These are phyloP conservation scores for Auanema sp. DNA, from an alignment of 2,888 invertebrate species.

Conservation along the genomic window DNA sequence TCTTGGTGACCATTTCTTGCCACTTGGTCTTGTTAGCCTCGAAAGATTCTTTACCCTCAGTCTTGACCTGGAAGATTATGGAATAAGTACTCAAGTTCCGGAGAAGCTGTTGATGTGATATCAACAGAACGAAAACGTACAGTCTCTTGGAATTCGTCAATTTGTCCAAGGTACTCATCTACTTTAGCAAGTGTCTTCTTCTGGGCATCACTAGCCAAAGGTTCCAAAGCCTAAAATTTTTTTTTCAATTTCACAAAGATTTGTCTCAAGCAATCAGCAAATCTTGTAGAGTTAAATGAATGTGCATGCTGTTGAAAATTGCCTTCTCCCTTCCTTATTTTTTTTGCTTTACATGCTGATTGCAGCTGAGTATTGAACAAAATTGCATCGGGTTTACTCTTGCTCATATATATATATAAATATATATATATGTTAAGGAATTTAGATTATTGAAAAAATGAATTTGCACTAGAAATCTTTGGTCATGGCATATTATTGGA, in stretches of 20 bases:
- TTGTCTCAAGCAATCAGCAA: background rate
- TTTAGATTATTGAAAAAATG: too few relatives aligned
- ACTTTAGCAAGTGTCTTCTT: conserved; percentile 46
- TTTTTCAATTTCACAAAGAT: background rate
- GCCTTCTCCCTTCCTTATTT: too few relatives aligned
- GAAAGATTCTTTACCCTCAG: conserved; percentile 41
- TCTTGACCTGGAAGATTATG: conserved; percentile 37
- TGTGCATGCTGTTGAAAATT: too few relatives aligned
- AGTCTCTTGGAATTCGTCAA: conserved; percentile 38
- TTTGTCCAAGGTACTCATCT: conserved; percentile 33
- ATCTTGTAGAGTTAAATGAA: background rate
- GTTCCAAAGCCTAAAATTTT: conserved; percentile 28
- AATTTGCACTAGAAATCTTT: too few relatives aligned
- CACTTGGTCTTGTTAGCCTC: conserved; percentile 49
- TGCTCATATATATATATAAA: too few relatives aligned
- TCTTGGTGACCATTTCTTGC: conserved; percentile 40
- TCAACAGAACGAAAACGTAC: conserved; percentile 20
- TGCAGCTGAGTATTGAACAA: too few relatives aligned
- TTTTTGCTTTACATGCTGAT: too few relatives aligned
- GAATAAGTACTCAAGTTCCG: background rate
- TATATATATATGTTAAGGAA: too few relatives aligned
- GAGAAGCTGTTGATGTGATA: background rate
- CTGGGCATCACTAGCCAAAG: conserved; percentile 45
- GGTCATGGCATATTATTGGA: too few relatives aligned
- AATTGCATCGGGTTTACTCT: too few relatives aligned